A percentile compares a stretch with the other conserved stretches of the same genome.
phyloP scores from a whole-genome alignment of 2,113 vertebrate genomes.

The Ondatra zibethicus region DNA sequence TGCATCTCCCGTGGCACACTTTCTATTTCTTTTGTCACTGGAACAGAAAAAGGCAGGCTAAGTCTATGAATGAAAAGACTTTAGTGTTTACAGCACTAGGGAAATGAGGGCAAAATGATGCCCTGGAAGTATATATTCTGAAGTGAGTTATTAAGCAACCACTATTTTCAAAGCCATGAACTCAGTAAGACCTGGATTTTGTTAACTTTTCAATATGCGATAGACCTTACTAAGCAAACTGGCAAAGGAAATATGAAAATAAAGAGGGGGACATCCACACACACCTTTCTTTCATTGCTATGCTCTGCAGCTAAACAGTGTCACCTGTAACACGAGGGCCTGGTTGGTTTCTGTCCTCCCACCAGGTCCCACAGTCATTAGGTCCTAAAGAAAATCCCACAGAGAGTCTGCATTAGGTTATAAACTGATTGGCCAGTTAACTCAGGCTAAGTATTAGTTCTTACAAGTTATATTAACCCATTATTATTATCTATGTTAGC shows the following conservation, averaged over 20 bases:
- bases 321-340: too few relatives aligned
- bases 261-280: not conserved
- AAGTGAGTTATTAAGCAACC: not conserved
- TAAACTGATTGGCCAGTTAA: too few relatives aligned
- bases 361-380: too few relatives aligned
- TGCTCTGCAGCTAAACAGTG: not conserved
- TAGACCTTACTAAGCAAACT: not conserved
- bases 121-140: not conserved
- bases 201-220: not conserved
- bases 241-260: conserved; percentile 52
- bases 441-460: too few relatives aligned
- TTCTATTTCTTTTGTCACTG: not conserved
- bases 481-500: too few relatives aligned
- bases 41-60: not conserved
- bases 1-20: not conserved
- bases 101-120: not conserved
- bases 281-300: not conserved
- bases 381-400: too few relatives aligned
- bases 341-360: too few relatives aligned
- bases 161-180: conserved; percentile 28
- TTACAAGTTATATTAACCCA: too few relatives aligned
- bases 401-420: too few relatives aligned
- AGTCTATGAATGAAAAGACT: not conserved
- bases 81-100: not conserved
- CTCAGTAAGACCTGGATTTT: not conserved